These are phyloP conservation scores for Xanthostigma xanthostigma DNA, from an alignment of 2,888 invertebrate genomes.

Conservation along the genomic window DNA sequence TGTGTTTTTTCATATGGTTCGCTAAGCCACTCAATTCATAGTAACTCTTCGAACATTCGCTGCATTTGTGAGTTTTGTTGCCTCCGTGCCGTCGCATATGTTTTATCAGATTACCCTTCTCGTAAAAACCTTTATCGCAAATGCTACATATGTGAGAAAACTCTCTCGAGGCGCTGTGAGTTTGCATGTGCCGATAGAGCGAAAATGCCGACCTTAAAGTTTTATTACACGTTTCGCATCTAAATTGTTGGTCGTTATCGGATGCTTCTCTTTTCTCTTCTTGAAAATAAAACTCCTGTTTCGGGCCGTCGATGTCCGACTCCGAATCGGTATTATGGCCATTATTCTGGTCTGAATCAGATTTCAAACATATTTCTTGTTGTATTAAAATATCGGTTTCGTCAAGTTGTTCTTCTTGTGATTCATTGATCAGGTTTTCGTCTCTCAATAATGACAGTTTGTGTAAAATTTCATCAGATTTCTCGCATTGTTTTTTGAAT, in stretches of 20 bases:
- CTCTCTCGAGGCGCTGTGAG: neutral
- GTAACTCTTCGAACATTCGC: constrained; percentile 1
- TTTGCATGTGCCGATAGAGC: neutral
- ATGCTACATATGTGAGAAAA: constrained; percentile 26
- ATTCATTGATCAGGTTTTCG: neutral
- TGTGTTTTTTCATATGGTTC: constrained; percentile 1
- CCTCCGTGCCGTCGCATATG: constrained; percentile 30
- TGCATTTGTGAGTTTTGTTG: constrained; percentile 1
- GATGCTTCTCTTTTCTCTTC: neutral
- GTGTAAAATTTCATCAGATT: neutral
- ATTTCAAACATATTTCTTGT: neutral
- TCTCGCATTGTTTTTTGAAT: neutral
- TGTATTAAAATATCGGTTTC: neutral
- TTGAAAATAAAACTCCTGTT: neutral
- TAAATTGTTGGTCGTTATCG: neutral
- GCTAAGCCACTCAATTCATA: constrained; percentile 2
- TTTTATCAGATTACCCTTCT: constrained; percentile 30
- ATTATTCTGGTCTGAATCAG: neutral
- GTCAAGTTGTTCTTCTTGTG: neutral
- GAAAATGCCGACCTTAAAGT: neutral
- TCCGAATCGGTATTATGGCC: neutral
- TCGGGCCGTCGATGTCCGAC: neutral
- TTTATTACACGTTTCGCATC: constrained; percentile 1
- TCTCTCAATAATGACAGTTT: neutral
- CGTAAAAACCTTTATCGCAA: constrained; percentile 33